Conservation (phyloP, 2,888 invertebrate genomes). For the Epiperipatus broadwayi region DNA sequence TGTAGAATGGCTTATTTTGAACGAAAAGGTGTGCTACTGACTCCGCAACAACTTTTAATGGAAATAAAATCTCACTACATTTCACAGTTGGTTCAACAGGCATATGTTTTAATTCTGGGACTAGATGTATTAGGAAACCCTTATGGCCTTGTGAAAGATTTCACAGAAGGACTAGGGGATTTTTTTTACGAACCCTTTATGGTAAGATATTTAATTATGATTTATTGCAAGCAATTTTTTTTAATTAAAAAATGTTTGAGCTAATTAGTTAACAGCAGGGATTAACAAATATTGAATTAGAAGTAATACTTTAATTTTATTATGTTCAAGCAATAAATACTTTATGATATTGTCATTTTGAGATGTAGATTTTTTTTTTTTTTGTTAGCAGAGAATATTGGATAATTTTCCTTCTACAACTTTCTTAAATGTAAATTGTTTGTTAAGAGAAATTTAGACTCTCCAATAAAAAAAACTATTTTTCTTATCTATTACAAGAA, state of each 20-base stretch:
- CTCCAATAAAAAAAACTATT: too few relatives aligned
- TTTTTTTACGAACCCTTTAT: conserved; percentile 42
- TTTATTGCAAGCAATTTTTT: background rate
- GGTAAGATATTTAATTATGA: conserved; percentile 29
- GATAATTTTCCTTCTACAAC: too few relatives aligned
- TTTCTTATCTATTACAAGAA: too few relatives aligned
- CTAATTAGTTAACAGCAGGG: background rate
- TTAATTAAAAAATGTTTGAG: background rate
- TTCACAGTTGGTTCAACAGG: conserved; percentile 54
- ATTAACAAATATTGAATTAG: background rate
- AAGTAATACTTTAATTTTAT: too few relatives aligned
- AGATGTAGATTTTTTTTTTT: too few relatives aligned
- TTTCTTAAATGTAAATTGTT: too few relatives aligned
- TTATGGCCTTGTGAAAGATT: conserved; percentile 43
- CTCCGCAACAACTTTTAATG: conserved; percentile 33
- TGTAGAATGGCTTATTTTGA: conserved; percentile 48
- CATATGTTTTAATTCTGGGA: conserved; percentile 55
- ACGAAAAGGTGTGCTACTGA: conserved; percentile 37
- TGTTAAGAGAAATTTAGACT: too few relatives aligned
- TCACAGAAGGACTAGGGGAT: conserved; percentile 39
- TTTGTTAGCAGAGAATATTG: too few relatives aligned
- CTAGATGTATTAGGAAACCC: conserved; percentile 61
- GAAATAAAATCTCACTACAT: conserved; percentile 44
- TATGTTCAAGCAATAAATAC: too few relatives aligned
- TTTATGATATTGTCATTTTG: too few relatives aligned